Evolutionary conservation across 2,888 invertebrate genomes (phyloP), one percentile per base, ranked within the genome.

Genomic region (Phortica magna): DNA sequence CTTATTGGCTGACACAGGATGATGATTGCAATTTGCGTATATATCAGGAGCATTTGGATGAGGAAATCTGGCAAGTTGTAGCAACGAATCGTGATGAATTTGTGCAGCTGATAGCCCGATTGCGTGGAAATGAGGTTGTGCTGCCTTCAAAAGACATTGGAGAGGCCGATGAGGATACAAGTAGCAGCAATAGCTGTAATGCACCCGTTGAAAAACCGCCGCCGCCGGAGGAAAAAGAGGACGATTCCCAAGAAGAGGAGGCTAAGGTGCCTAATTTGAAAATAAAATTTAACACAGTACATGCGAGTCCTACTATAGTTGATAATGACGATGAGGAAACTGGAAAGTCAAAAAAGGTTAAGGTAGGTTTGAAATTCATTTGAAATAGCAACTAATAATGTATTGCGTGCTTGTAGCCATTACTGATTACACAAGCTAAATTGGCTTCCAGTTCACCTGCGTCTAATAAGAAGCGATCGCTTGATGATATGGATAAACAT

Each of bases 31-130:
- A 98, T 92, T 93, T 99, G 79, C 94, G 98, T 81, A 95, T 99
- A 68, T 99, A 98, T 92, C 95, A 96, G 89, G 99, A 99, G 92
- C 98, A 99, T 90, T 94, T 96, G 82, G 99, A 99, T 92, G 99
- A 99, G 90, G 98, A 99, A 91, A 96, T 96, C 14, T 98, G 98
- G 98, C 95, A 96, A 89, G 94, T 98, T 67, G 96, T 98, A 79
- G 98, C 98, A 79, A 96, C 98, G 91, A 95, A 95, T 92, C 93
- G 97, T 81, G 96, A 96, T 82, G 96, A 96, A 83, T 93, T 99
- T 83, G 95, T 95, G 9, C 94, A 94, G 88, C 93, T 98, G 53
- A 97, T 98, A 90, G 93, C 93, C 64, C 94, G 95, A 80, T 92
- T 98, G 73, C 95, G 95, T 75, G 95, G 95, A 19, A 95, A 96